These are phyloP conservation scores for Acrossocheilus wenchowensis DNA, from an alignment of 2,797 vertebrate species.

Conservation along the genomic window DNA sequence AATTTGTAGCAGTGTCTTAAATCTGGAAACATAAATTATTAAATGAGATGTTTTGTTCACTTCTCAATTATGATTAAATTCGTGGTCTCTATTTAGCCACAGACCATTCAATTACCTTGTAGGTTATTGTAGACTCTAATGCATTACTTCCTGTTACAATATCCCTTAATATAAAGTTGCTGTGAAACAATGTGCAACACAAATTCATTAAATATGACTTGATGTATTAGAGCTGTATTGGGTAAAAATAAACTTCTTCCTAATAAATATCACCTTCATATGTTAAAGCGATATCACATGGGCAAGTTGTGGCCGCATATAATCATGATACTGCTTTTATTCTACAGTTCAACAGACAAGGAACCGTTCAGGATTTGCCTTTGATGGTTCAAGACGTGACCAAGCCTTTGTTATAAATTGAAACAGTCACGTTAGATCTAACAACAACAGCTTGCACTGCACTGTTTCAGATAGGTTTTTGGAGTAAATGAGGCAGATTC, in stretches of 20 bases:
- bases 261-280: neutral
- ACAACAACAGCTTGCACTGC: neutral
- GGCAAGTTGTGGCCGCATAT: neutral
- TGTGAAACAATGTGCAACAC: neutral
- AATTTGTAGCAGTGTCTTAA: neutral
- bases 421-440: neutral
- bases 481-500: neutral
- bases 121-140: neutral
- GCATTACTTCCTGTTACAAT: neutral
- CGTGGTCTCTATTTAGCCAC: neutral
- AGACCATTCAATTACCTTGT: neutral
- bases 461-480: neutral
- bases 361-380: neutral
- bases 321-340: neutral
- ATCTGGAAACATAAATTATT: conserved; percentile 2
- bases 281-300: neutral
- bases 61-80: neutral
- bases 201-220: neutral
- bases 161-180: neutral
- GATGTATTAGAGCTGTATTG: neutral
- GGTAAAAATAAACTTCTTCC: neutral
- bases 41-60: neutral
- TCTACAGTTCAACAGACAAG: neutral
- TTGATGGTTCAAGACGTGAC: neutral
- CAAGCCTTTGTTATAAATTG: neutral